phyloP scores from a whole-genome alignment of 2,888 invertebrate genomes.

The Anoplius nigerrimus region DNA sequence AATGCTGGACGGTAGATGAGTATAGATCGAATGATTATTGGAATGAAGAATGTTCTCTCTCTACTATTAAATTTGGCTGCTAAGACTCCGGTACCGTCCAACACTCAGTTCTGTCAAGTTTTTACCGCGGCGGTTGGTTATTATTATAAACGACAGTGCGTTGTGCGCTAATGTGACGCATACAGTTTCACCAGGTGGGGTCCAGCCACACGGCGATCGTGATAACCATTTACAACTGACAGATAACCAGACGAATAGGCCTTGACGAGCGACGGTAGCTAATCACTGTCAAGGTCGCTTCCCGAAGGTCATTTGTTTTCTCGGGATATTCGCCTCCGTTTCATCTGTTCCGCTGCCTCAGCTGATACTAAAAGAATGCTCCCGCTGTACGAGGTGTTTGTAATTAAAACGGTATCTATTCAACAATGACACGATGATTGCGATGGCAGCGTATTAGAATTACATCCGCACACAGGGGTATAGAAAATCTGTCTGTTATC shows the following conservation, averaged over 20 bases:
- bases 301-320: slow-evolving; percentile 85
- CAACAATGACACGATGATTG: no score
- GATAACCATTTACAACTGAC: slow-evolving; percentile 68
- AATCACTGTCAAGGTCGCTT: slow-evolving; percentile 75
- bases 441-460: no score
- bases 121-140: slow-evolving; percentile 36
- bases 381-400: slow-evolving; percentile 73
- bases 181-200: slow-evolving; percentile 73
- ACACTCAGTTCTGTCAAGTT: slow-evolving; percentile 54
- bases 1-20: slow-evolving; percentile 51
- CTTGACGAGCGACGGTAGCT: slow-evolving; percentile 74
- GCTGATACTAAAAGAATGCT: slow-evolving; percentile 75
- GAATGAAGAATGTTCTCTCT: not conserved
- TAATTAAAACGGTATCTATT: slow-evolving; percentile 64
- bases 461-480: not conserved
- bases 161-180: slow-evolving; percentile 70
- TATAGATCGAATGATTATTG: no score
- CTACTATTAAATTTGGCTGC: not conserved
- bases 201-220: slow-evolving; percentile 73
- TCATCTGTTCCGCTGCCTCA: slow-evolving; percentile 73
- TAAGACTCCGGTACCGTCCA: slow-evolving; percentile 43
- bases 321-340: slow-evolving; percentile 82
- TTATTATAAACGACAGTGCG: slow-evolving; percentile 60
- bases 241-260: slow-evolving; percentile 70
- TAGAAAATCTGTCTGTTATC: not conserved